These are phyloP conservation scores for Palythoa caribaeorum DNA, from an alignment of 92 coral and sea anemone species.

Conservation along the genomic window DNA sequence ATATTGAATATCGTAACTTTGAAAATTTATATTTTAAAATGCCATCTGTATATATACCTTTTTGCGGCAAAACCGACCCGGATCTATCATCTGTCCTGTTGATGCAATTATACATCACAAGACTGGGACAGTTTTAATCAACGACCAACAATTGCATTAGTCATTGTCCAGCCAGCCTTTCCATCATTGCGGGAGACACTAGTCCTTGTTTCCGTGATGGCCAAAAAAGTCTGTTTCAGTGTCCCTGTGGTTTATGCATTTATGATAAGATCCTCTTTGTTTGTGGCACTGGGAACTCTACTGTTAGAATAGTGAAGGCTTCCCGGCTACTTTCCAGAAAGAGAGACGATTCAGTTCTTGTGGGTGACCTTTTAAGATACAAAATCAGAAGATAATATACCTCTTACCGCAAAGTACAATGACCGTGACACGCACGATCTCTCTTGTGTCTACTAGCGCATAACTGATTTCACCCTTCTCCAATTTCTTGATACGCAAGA, in stretches of 20 bases:
- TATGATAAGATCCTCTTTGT: background rate
- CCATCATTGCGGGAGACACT: slow-evolving; percentile 4
- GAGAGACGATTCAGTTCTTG: too few species aligned
- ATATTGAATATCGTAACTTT: too few species aligned
- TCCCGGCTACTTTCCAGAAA: slow-evolving; percentile 1
- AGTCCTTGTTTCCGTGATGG: slow-evolving; percentile 1
- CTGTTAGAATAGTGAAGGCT: background rate
- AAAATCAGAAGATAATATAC: background rate
- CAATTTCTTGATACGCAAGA: background rate
- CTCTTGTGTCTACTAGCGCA: background rate
- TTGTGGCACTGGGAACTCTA: background rate
- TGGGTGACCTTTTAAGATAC: background rate
- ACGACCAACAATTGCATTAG: background rate
- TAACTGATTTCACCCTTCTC: background rate
- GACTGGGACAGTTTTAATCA: background rate
- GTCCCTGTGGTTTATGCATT: slow-evolving; percentile 5
- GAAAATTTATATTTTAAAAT: too few species aligned
- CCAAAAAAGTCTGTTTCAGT: background rate
- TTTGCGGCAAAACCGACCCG: slow-evolving; percentile 13
- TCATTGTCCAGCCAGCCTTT: background rate
- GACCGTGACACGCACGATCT: slow-evolving; percentile 1
- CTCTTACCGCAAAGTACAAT: background rate
- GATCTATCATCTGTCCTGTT: slow-evolving; percentile 13
- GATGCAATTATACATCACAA: slow-evolving; percentile 6
- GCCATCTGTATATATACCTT: background rate